phyloP scores from a whole-genome alignment of 1,140 invertebrate genomes.

The Goniozus legneri region DNA sequence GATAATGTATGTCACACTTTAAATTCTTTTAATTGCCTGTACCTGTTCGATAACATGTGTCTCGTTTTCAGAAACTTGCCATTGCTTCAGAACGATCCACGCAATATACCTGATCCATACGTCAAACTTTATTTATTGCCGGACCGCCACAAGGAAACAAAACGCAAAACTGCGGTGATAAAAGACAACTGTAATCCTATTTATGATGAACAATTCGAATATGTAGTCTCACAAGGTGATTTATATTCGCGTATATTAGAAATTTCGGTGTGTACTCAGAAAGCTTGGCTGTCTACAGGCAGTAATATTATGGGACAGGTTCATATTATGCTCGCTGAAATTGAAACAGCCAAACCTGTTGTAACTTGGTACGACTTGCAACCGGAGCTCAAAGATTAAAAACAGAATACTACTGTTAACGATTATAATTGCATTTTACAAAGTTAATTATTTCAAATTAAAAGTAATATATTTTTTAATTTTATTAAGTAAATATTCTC shows the following conservation, averaged over 20 bases:
- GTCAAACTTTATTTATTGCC: slow-evolving; percentile 90
- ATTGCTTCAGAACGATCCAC: slow-evolving; percentile 69
- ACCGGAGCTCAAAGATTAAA: slow-evolving; percentile 57
- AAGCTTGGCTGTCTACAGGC: slow-evolving; percentile 71
- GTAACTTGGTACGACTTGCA: slow-evolving; percentile 71
- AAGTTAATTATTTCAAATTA: background rate
- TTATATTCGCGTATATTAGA: slow-evolving; percentile 70
- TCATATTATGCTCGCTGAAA: slow-evolving; percentile 62
- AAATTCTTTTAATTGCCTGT: background rate
- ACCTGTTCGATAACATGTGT: background rate
- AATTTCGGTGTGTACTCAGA: slow-evolving; percentile 80
- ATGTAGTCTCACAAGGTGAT: slow-evolving; percentile 73
- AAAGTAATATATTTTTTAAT: no score
- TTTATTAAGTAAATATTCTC: slow-evolving; percentile 2
- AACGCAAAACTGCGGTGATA: slow-evolving; percentile 83
- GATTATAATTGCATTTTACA: background rate
- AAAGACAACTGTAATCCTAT: slow-evolving; percentile 89
- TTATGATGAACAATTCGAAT: slow-evolving; percentile 89
- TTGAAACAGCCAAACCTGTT: slow-evolving; percentile 63
- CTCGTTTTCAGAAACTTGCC: slow-evolving; percentile 71
- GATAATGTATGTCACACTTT: slow-evolving; percentile 76
- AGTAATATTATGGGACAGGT: slow-evolving; percentile 79
- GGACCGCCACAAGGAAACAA: slow-evolving; percentile 80
- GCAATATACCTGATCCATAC: slow-evolving; percentile 90
- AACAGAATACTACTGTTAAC: slow-evolving; percentile 7